Evolutionary conservation across 2,113 vertebrate species (phyloP).

Genomic region (Pluvianellus socialis): DNA sequence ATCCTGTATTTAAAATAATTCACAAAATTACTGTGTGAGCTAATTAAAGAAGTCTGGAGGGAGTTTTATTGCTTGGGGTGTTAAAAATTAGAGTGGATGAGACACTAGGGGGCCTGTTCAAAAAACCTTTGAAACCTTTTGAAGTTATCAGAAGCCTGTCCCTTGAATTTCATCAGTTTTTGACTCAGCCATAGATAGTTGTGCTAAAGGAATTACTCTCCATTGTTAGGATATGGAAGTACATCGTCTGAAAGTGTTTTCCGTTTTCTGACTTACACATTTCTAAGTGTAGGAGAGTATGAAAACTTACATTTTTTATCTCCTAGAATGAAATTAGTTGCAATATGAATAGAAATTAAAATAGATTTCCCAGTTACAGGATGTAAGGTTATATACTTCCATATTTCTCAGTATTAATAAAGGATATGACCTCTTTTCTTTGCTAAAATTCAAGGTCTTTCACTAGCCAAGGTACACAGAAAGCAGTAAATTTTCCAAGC

Average conservation of each 20-base stretch:
- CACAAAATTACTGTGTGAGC: constrained; percentile 21
- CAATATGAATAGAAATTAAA: background rate
- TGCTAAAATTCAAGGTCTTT: constrained; percentile 15
- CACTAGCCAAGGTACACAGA: background rate
- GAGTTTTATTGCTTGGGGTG: constrained; percentile 26
- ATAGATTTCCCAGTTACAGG: background rate
- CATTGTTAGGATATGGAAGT: background rate
- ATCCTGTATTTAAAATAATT: constrained; percentile 52
- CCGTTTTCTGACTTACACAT: background rate
- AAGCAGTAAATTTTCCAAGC: constrained; percentile 10
- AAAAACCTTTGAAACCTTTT: constrained; percentile 55
- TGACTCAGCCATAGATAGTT: background rate
- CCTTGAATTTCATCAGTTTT: constrained; percentile 21
- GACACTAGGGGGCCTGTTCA: constrained; percentile 44
- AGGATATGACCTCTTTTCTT: background rate
- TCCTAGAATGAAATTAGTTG: background rate
- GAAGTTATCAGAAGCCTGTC: constrained; percentile 19
- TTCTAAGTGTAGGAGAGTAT: background rate
- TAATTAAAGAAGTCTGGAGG: constrained; percentile 54
- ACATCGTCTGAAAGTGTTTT: background rate
- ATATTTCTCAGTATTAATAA: background rate
- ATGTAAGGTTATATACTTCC: background rate
- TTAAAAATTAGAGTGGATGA: constrained; percentile 34
- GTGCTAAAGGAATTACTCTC: background rate
- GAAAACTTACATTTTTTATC: background rate